phyloP scores from a whole-genome alignment of 1,140 invertebrate species.

The Zaprionus vittiger region DNA sequence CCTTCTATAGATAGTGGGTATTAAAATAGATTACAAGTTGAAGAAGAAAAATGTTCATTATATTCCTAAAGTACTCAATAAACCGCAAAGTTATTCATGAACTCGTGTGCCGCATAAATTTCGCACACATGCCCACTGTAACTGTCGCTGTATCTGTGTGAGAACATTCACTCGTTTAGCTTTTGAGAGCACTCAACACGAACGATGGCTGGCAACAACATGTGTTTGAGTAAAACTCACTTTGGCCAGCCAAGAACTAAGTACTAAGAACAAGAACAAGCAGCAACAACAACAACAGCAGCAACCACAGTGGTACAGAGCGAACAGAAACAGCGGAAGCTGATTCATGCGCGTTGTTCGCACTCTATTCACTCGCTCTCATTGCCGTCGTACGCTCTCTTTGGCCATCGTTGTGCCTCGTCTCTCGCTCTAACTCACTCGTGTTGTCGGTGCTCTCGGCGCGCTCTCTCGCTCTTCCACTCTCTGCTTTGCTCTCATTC shows the following conservation, averaged over 20 bases:
- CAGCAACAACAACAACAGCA: slow-evolving; percentile 22
- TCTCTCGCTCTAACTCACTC: slow-evolving; percentile 39
- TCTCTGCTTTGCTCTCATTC: slow-evolving; percentile 7
- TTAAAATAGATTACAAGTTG: no score
- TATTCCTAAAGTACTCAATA: neutral
- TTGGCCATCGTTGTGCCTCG: neutral
- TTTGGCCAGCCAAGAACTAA: slow-evolving; percentile 23
- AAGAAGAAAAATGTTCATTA: no score
- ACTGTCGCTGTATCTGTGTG: slow-evolving; percentile 5
- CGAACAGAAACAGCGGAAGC: slow-evolving; percentile 64
- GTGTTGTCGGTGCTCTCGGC: slow-evolving; percentile 8
- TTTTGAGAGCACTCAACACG: slow-evolving; percentile 36
- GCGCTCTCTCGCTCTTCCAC: slow-evolving; percentile 6
- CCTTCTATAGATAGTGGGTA: no score
- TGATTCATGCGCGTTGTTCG: slow-evolving; percentile 69
- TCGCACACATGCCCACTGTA: slow-evolving; percentile 7
- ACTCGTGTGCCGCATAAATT: slow-evolving; percentile 10
- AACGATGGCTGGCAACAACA: slow-evolving; percentile 39
- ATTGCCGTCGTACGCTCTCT: slow-evolving; percentile 2
- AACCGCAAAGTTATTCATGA: neutral
- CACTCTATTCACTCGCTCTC: slow-evolving; percentile 41
- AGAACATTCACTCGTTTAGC: neutral
- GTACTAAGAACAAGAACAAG: slow-evolving; percentile 30
- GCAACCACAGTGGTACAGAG: slow-evolving; percentile 20
- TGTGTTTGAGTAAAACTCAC: slow-evolving; percentile 52